Base-by-base conservation (phyloP, 1,140 invertebrate genomes). In the Mercenaria mercenaria region DNA sequence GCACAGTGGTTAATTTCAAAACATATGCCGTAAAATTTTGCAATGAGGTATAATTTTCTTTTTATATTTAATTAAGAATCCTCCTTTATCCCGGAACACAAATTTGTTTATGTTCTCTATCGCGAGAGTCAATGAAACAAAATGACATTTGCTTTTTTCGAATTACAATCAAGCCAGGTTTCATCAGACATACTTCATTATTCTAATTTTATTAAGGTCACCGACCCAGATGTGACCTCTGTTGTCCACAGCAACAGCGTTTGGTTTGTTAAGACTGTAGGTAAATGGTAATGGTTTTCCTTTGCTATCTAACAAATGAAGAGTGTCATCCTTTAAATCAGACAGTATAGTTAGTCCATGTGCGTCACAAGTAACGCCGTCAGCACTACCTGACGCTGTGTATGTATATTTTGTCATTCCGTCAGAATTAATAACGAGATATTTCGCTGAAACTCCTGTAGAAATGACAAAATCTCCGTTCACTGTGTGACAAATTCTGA, bases 391-490 rank as follows among this genome's bases (percentile, higher is more conserved):
- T 11, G 86, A 88, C 20, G 86, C 86, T 18, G 86, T 88, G 34
- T 88, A 88, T 18, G 86, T 88, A 37, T 69, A 88, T n/a, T 69
- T 88, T 3, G 76, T 81, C 18, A n/a, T 72, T 8, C 86, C 86
- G 18, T 88, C 86, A 10, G 76, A 47, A 41, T 80, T 69, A n/a
- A 88, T 88, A 23, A 88, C 77, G 18, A 88, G 37, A 29, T 81
- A 88, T 41, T 88, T 88, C 0, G 72, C 59, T 32, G 76, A 67
- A 26, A 81, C 34, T 2, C 86, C 77, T 2, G 86, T 69, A 4
- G 86, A 88, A n/a, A 88, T 61, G n/a, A 88, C 86, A 67, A 81
- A 88, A 47, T 88, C 86, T 6, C 77, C 86, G 37, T 88, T 88
- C 0, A 88, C 74, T 1, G 86, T 88, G 39, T 88, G 76, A 32